Evolutionary conservation across 2,113 vertebrate species (phyloP).

Genomic region (Pseudonaja textilis): DNA sequence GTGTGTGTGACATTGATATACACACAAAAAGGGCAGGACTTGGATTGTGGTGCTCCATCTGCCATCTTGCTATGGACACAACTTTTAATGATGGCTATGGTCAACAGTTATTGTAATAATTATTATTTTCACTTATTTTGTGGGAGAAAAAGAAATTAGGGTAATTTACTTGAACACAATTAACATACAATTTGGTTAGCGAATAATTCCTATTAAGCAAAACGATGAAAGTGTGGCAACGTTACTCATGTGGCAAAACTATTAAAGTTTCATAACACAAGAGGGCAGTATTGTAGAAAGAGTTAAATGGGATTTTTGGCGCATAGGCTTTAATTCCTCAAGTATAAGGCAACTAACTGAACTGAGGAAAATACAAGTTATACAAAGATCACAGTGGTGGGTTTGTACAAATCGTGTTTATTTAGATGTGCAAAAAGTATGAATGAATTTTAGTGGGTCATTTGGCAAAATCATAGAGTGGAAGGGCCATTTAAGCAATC

Average conservation of each 20-base stretch:
- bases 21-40: neutral
- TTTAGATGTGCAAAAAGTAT: neutral
- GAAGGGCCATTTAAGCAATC: neutral
- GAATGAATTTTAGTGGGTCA: neutral
- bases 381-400: neutral
- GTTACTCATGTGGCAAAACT: fast-evolving
- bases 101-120: neutral
- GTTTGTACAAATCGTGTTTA: neutral
- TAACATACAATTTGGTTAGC: neutral
- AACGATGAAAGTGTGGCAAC: neutral
- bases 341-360: neutral
- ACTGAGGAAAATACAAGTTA: neutral
- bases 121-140: neutral
- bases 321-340: neutral
- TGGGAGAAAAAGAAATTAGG: neutral
- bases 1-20: neutral
- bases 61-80: neutral
- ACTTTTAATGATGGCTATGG: neutral
- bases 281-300: constrained; percentile 65
- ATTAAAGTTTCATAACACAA: constrained; percentile 39
- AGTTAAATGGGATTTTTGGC: neutral
- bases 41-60: neutral
- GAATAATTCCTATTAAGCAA: neutral
- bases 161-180: fast-evolving
- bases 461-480: neutral